These are phyloP conservation scores for Aporrectodea caliginosa DNA, from an alignment of 1,140 invertebrate genomes.

Conservation along the genomic window DNA sequence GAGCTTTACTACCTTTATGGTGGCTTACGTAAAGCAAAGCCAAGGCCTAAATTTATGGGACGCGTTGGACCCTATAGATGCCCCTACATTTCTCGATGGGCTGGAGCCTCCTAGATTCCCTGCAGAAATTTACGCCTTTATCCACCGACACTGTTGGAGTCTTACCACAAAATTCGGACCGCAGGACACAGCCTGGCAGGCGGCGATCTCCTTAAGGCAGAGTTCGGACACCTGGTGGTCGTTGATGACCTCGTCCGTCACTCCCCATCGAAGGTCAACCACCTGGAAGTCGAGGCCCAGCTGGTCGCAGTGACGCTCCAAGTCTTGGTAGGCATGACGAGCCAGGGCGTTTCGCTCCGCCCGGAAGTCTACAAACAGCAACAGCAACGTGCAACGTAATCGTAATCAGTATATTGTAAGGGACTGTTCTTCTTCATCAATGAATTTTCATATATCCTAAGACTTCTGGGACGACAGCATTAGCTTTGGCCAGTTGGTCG, in stretches of 20 bases:
- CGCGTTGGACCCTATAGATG: too few relatives aligned
- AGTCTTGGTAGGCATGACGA: not conserved
- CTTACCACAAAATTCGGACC: conserved; percentile 94
- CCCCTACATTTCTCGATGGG: too few relatives aligned
- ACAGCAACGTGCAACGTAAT: not conserved
- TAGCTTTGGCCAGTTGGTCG: too few relatives aligned
- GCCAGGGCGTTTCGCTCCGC: conserved; percentile 7
- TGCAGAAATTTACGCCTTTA: too few relatives aligned
- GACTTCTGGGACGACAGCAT: too few relatives aligned
- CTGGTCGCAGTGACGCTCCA: not conserved
- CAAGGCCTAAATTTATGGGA: too few relatives aligned
- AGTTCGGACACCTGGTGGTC: conserved; percentile 98
- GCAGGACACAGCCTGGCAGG: conserved; percentile 94
- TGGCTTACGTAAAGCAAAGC: too few relatives aligned
- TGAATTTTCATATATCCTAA: too few relatives aligned
- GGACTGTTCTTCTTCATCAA: not conserved
- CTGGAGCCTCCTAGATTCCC: too few relatives aligned
- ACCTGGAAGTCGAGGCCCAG: conserved; percentile 63
- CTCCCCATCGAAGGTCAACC: conserved; percentile 97
- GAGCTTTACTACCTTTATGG: too few relatives aligned
- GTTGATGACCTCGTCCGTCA: conserved; percentile 87
- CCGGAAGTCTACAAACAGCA: conserved; percentile 8
- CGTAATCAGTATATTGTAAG: not conserved
- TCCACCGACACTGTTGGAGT: too few relatives aligned
- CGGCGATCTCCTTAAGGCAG: conserved; percentile 96